Conservation (phyloP, 1,140 invertebrate genomes). For the Trichomalopsis sarcophagae region DNA sequence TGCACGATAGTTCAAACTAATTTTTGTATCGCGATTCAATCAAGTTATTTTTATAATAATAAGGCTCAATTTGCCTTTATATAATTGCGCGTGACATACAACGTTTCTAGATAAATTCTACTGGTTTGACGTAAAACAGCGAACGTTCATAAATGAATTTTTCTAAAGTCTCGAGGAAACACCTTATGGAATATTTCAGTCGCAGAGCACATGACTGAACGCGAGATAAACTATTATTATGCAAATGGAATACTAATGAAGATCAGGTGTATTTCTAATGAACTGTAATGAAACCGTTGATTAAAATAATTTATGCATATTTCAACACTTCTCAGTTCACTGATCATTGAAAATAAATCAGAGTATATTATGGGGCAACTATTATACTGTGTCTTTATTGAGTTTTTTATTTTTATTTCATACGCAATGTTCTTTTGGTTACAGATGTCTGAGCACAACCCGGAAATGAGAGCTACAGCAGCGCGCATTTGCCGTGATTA, state of each 20-base stretch:
- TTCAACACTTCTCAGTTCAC: neutral
- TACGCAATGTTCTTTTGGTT: conserved; percentile 42
- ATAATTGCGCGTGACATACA: no score
- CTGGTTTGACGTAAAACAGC: no score
- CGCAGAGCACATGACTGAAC: neutral
- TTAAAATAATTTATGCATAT: no score
- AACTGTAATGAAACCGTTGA: no score
- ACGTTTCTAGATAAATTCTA: no score
- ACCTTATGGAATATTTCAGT: neutral
- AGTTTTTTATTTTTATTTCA: neutral
- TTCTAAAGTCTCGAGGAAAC: neutral
- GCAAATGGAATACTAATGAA: neutral
- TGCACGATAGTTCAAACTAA: no score
- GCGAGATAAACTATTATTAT: neutral
- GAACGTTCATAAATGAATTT: neutral
- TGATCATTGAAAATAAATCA: neutral
- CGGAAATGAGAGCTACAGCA: conserved; percentile 88
- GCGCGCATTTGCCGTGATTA: conserved; percentile 90
- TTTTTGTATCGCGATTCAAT: no score
- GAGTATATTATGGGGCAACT: no score
- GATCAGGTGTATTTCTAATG: neutral
- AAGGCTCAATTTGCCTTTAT: no score
- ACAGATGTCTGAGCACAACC: conserved; percentile 76
- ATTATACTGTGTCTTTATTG: neutral
- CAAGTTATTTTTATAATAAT: no score